phyloP scores from a whole-genome alignment of 2,888 invertebrate species.

The Drosophila pseudotakahashii region DNA sequence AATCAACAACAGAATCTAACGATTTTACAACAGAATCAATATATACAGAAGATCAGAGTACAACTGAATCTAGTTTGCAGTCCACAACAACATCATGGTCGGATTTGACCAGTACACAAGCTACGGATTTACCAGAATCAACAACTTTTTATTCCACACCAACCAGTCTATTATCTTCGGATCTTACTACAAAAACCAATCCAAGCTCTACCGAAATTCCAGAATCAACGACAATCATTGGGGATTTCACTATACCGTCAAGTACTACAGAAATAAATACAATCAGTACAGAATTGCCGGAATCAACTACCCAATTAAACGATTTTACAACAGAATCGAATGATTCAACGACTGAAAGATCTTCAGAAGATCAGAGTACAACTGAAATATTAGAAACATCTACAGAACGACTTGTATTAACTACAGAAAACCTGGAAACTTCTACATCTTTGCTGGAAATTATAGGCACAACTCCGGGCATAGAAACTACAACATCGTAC shows the following conservation, averaged over 20 bases:
- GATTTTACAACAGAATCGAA: not conserved
- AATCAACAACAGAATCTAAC: too few species aligned
- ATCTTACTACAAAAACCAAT: conserved; percentile 1
- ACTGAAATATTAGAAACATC: conserved; percentile 4
- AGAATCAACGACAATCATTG: conserved; percentile 10
- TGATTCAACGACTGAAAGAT: not conserved
- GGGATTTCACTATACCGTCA: not conserved
- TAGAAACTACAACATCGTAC: conserved; percentile 35
- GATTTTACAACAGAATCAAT: not conserved
- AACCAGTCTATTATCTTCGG: not conserved
- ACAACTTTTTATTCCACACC: not conserved
- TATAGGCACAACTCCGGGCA: conserved; percentile 46
- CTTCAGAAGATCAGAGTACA: not conserved
- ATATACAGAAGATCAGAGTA: too few species aligned
- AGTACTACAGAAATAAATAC: not conserved
- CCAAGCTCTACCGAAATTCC: not conserved
- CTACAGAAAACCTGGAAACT: conserved; percentile 36
- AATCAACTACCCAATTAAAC: not conserved
- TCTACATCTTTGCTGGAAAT: conserved; percentile 47
- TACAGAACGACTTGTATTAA: conserved; percentile 22
- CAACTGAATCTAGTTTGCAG: too few species aligned
- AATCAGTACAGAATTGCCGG: not conserved
- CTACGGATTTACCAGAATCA: not conserved
- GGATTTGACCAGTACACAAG: not conserved
- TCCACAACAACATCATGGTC: not conserved